Percentiles rank a stretch among this genome's conserved stretches.
Conservation (phyloP, 2,888 invertebrate genomes). For the Drosophila niveifrons region DNA sequence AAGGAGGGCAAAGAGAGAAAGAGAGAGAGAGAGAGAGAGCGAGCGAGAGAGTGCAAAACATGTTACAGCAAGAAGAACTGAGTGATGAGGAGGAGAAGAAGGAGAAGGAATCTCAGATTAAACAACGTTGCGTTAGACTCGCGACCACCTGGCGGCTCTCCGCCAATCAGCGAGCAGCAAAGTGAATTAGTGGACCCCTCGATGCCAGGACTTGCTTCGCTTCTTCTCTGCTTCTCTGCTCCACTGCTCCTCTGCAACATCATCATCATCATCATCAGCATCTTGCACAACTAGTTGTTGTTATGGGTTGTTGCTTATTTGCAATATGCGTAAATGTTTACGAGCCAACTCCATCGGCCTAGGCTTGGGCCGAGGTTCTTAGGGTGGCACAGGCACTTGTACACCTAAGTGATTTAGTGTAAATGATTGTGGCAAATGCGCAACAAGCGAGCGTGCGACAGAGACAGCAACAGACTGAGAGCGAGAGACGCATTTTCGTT, state of each 20-base stretch:
- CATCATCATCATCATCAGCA: slow-evolving; percentile 2
- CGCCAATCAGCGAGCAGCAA: slow-evolving; percentile 82
- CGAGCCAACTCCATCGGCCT: slow-evolving; percentile 55
- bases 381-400: slow-evolving; percentile 65
- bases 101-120: slow-evolving; percentile 55
- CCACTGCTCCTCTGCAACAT: neutral
- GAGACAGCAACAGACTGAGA: slow-evolving; percentile 12
- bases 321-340: slow-evolving; percentile 81
- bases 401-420: slow-evolving; percentile 81
- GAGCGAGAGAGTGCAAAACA: slow-evolving; percentile 22
- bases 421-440: slow-evolving; percentile 78
- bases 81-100: neutral
- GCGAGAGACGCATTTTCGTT: slow-evolving; percentile 41
- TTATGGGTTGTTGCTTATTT: slow-evolving; percentile 66
- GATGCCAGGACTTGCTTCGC: slow-evolving; percentile 31
- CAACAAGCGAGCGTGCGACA: slow-evolving; percentile 17
- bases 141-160: slow-evolving; percentile 84
- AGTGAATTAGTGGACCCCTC: slow-evolving; percentile 78
- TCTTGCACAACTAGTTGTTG: slow-evolving; percentile 20
- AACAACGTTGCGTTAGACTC: slow-evolving; percentile 67
- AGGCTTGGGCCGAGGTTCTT: slow-evolving; percentile 14
- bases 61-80: slow-evolving; percentile 25
- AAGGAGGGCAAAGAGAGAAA: neutral
- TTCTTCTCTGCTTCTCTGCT: neutral
- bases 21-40: neutral